Evolutionary conservation across 2,888 invertebrate species (phyloP), one percentile per base, ranked within the genome.

Genomic region (Geophilus truncorum): DNA sequence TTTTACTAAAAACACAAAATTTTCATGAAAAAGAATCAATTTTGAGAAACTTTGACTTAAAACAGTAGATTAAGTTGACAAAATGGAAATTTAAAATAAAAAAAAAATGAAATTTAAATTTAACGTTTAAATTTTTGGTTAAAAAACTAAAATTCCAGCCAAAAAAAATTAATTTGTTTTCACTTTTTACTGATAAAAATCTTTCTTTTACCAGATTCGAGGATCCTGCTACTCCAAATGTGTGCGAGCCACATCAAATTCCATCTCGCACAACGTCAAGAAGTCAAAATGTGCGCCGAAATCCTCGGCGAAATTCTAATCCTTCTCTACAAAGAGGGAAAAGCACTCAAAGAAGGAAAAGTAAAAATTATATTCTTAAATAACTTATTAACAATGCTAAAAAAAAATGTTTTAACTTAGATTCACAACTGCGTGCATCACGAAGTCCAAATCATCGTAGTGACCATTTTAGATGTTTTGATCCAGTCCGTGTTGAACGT

Each of bases 301-400:
- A 95, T 97, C 84, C 88, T 97, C 10, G 93, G 93, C 0, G 96
- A 96, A 86, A 91, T 97, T 34, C 90, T 97, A 21, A 90, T 90
- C 70, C 91, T 90, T 84, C 86, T 92, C 21, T 90, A 90, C 85
- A 90, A 83, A 81, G 83, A 84, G 77, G 82, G 82, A 87, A 89
- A 82, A 89, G 88, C 81, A 12, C 84, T 85, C 77, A 85, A 85
- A 83, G 76, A 81, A 79, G 82, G 81, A 40, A 81, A 83, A 77
- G 82, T 83, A 81, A n/a, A n/a, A n/a, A n/a, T n/a, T n/a, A n/a
- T n/a, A n/a, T n/a, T n/a, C n/a, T n/a, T n/a, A n/a, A n/a, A n/a
- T n/a, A n/a, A 57, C 23, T 0, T 15, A n/a, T 76, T 36, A 9
- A 36, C 36, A 36, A 36, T 36, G 36, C 7, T 6, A 9, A 9